Evolutionary conservation across 2,888 invertebrate species (phyloP), one percentile per base, ranked within the genome.

Genomic region (Protophormia terraenovae): DNA sequence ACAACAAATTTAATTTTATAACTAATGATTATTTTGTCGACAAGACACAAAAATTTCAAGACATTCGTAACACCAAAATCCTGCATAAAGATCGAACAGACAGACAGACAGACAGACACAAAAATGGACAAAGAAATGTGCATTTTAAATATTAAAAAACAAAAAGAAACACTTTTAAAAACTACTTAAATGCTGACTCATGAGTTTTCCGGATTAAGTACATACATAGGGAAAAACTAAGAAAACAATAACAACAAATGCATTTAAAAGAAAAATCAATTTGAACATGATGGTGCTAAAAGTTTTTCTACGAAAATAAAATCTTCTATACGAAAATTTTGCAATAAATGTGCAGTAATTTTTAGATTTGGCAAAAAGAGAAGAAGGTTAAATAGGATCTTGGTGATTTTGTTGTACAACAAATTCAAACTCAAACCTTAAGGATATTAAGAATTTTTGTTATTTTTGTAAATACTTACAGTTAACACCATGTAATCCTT

Each of bases 1-100:
- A 32, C 32, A 58, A 5, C 22, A 64, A 47, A 35, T 55, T 73
- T 71, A 19, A 58, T 71, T 81, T 78, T 58, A 78, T 82, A 82
- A 85, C 71, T 82, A 82, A 82, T 85, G 85, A 82, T 82, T 75
- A 38, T 73, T 69, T 47, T 50, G 64, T 69, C 73, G 55, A 77
- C 50, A 73, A 45, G 14, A 53, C 19, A 62, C 27, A 53, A n/a
- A n/a, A n/a, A n/a, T n/a, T n/a, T n/a, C n/a, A n/a, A n/a, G n/a
- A n/a, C 22, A 35, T 32, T 12, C 32, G 47, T 24, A 47, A 38
- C 24, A 35, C 7, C 38, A 29, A 19, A 55, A 66, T 55, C 22
- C 22, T 47, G 45, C 22, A 14, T 3, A 50, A 22, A 50, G 22
- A 50, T 50, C 35, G 29, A 41, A 47, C 14, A 41, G 14, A 55